A percentile compares a stretch with the other conserved stretches of the same genome.
These are phyloP conservation scores for Melanchra persicariae DNA, from an alignment of 2,888 invertebrate species.

Conservation along the genomic window DNA sequence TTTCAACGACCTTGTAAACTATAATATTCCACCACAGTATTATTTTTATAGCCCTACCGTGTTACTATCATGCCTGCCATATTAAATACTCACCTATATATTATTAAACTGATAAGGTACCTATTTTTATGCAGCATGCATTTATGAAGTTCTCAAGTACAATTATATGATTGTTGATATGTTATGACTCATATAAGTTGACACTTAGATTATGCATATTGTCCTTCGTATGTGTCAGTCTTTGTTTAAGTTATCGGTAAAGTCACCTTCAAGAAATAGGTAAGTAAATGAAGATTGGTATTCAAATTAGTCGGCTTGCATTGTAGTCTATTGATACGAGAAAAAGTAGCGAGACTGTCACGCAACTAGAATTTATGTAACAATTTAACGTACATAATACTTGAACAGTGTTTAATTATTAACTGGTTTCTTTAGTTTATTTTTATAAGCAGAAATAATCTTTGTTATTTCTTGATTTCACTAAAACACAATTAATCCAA, in stretches of 20 bases:
- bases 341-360: not conserved
- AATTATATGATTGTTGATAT: constrained; percentile 17
- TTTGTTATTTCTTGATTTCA: not conserved
- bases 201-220: constrained; percentile 31
- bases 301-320: not conserved
- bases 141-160: constrained; percentile 18
- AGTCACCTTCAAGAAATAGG: constrained; percentile 17
- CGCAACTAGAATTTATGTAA: not conserved
- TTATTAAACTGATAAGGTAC: not conserved
- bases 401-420: not conserved
- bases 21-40: constrained; percentile 9
- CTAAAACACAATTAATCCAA: constrained; percentile 12
- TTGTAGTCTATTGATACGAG: not conserved
- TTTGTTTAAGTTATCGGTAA: constrained; percentile 34
- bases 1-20: constrained; percentile 28
- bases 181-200: constrained; percentile 30
- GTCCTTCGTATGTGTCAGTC: constrained; percentile 6
- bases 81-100: constrained; percentile 16
- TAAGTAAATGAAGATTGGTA: not conserved
- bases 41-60: constrained; percentile 24
- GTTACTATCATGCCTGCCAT: constrained; percentile 10
- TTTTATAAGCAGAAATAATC: too few species aligned
- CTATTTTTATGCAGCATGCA: constrained; percentile 23
- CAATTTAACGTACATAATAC: not conserved
- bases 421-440: too few species aligned